Evolutionary conservation across 2,113 vertebrate genomes (phyloP).

Genomic region (Aptenodytes forsteri): DNA sequence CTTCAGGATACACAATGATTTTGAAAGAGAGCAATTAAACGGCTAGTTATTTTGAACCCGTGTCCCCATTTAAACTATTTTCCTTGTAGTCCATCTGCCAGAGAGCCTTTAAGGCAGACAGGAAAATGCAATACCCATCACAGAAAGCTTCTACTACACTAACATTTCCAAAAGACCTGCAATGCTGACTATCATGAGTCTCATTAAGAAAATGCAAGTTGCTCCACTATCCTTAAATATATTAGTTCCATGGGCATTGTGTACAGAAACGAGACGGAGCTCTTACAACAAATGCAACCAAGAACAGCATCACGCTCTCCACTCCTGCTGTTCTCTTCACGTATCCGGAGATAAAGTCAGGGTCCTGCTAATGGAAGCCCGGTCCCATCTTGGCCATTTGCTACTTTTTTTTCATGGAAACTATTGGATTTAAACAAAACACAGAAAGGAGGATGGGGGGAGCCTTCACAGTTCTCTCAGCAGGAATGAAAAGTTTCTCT

Average conservation of each 20-base stretch:
- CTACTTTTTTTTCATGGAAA: neutral
- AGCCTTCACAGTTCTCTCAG: neutral
- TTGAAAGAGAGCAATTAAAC: slow-evolving; percentile 10
- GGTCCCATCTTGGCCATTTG: neutral
- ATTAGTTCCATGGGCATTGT: neutral
- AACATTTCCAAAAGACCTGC: neutral
- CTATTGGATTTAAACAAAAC: neutral
- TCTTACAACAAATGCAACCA: neutral
- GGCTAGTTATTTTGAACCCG: slow-evolving; percentile 10
- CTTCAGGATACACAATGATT: neutral
- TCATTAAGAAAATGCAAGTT: slow-evolving; percentile 15
- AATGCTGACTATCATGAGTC: neutral
- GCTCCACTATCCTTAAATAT: neutral
- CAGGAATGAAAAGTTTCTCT: slow-evolving; percentile 13
- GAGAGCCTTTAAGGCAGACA: slow-evolving; percentile 15
- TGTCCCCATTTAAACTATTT: neutral
- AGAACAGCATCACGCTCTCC: accelerated
- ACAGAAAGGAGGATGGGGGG: neutral
- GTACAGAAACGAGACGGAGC: neutral
- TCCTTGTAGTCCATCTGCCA: slow-evolving; percentile 32
- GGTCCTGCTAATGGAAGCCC: neutral
- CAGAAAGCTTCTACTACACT: neutral
- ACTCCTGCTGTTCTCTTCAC: neutral
- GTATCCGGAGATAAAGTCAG: neutral
- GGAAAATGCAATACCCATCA: neutral